These are phyloP conservation scores for Cirrhinus mrigala DNA, from an alignment of 2,797 vertebrate genomes.

Conservation along the genomic window DNA sequence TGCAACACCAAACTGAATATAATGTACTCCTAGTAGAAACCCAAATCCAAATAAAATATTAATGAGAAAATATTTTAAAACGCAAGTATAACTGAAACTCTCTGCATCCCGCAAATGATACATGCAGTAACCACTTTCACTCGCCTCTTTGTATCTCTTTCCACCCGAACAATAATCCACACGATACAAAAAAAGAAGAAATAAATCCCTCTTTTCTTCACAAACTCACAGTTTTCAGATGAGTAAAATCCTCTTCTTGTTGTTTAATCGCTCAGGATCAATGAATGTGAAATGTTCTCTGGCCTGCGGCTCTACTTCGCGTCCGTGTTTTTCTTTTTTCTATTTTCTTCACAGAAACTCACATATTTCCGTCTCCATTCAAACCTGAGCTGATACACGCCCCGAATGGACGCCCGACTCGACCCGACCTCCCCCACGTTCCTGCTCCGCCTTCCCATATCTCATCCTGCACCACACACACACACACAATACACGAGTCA, in stretches of 20 bases:
- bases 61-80: background rate
- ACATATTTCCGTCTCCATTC: slow-evolving; percentile 62
- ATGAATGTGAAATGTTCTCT: background rate
- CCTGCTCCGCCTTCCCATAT: slow-evolving; percentile 47
- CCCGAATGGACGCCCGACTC: slow-evolving; percentile 20
- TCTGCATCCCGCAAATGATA: background rate
- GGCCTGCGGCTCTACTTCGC: slow-evolving; percentile 28
- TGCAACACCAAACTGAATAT: background rate
- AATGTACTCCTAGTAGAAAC: background rate
- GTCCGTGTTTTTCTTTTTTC: slow-evolving; percentile 22
- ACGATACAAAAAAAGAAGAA: background rate
- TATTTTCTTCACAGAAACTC: slow-evolving; percentile 40
- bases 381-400: slow-evolving; percentile 50
- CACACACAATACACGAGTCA: background rate
- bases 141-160: background rate
- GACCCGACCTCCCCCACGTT: slow-evolving; percentile 57
- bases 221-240: slow-evolving; percentile 33
- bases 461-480: background rate
- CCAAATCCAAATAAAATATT: background rate
- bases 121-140: background rate
- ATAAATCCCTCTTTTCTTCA: background rate
- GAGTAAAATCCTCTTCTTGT: background rate
- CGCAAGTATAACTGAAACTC: background rate
- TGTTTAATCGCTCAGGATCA: background rate
- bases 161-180: slow-evolving; percentile 13